These are phyloP conservation scores for Synanthedon andrenaeformis DNA, from an alignment of 2,888 invertebrate species.

Conservation along the genomic window DNA sequence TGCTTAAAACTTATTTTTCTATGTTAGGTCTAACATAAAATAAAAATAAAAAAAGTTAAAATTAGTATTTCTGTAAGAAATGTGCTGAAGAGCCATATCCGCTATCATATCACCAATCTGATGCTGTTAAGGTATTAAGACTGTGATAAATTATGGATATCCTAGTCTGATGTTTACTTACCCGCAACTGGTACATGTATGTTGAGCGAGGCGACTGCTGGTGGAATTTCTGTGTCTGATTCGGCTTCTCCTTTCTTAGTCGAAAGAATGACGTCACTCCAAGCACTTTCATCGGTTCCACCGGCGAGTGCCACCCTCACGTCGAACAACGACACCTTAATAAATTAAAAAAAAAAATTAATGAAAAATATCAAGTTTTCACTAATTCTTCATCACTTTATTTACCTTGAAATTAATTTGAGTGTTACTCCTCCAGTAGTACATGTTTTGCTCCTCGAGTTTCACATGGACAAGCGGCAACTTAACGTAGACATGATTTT, in stretches of 20 bases:
- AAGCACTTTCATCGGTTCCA: constrained; percentile 10
- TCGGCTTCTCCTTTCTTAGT: constrained; percentile 39
- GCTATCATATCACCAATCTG: too few relatives aligned
- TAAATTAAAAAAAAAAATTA: neutral
- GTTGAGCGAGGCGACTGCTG: constrained; percentile 41
- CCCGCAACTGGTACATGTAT: constrained; percentile 17
- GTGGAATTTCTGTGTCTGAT: constrained; percentile 47
- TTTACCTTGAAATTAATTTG: constrained; percentile 39
- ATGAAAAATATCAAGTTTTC: neutral
- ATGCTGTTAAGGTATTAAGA: too few relatives aligned
- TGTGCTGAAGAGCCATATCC: too few relatives aligned
- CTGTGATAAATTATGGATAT: too few relatives aligned
- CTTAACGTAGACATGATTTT: neutral
- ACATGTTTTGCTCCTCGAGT: constrained; percentile 51
- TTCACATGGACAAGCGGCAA: neutral
- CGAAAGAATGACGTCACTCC: constrained; percentile 24
- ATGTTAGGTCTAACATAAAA: too few relatives aligned
- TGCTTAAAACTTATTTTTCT: too few relatives aligned
- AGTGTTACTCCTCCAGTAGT: constrained; percentile 37
- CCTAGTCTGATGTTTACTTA: constrained; percentile 4
- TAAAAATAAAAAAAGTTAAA: too few relatives aligned
- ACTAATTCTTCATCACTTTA: neutral
- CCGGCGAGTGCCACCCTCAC: constrained; percentile 29
- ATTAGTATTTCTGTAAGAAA: too few relatives aligned
- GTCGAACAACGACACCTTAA: constrained; percentile 44